Conservation (phyloP, 2,797 vertebrate genomes). For the Falco cherrug region DNA sequence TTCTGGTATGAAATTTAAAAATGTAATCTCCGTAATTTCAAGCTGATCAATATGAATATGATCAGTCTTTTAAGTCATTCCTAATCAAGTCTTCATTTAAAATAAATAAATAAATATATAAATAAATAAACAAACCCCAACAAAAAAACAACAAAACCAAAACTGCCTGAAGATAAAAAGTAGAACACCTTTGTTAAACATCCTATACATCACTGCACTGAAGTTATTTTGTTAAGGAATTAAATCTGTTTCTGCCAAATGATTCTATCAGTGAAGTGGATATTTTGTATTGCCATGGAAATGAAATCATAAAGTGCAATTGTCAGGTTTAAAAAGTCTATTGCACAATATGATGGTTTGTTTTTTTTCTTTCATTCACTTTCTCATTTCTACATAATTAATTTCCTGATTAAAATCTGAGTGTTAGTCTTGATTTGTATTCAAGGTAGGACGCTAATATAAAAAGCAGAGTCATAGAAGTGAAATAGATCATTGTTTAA, state of each 20-base stretch:
- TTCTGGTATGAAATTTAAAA: background rate
- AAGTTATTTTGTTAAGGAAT: conserved; percentile 20
- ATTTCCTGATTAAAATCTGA: conserved; percentile 11
- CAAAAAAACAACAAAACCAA: background rate
- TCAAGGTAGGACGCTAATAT: background rate
- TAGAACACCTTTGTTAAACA: background rate
- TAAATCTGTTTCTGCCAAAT: conserved; percentile 5
- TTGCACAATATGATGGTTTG: background rate
- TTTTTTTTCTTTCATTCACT: background rate
- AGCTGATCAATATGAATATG: background rate
- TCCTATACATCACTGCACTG: background rate
- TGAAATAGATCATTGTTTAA: background rate
- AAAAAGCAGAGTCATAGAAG: background rate
- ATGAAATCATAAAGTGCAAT: conserved; percentile 19
- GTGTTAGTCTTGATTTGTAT: background rate
- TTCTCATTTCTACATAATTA: conserved; percentile 34
- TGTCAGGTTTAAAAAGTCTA: conserved; percentile 17
- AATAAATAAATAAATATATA: background rate
- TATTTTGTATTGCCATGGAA: conserved; percentile 8
- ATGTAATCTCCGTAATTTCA: background rate
- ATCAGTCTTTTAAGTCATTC: background rate
- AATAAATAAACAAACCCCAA: background rate
- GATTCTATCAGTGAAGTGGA: background rate
- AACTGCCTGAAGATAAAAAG: background rate
- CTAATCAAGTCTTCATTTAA: background rate